A percentile compares a stretch with the other conserved stretches of the same genome.
Conservation (phyloP, 2,797 vertebrate genomes). For the Sebastes hopkinsi region DNA sequence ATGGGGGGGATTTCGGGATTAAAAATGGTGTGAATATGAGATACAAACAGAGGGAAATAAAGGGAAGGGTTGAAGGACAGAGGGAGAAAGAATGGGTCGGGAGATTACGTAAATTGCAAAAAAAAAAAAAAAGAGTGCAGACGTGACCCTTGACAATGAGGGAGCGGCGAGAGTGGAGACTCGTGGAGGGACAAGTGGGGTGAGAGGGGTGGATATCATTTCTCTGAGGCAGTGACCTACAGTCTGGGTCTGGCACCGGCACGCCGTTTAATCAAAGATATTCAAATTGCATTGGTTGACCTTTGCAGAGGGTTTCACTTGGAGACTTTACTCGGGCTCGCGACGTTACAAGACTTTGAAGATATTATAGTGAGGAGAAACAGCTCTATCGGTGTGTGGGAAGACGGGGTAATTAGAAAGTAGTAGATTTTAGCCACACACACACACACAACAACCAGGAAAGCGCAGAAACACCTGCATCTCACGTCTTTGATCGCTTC, state of each 20-base stretch:
- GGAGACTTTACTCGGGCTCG: constrained; percentile 36
- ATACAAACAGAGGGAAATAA: neutral
- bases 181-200: constrained; percentile 39
- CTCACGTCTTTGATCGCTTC: neutral
- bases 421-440: neutral
- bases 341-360: constrained; percentile 61
- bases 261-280: constrained; percentile 73
- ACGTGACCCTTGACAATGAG: constrained; percentile 41
- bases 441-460: neutral
- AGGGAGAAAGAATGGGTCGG: neutral
- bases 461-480: neutral
- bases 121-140: neutral
- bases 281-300: constrained; percentile 74
- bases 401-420: constrained; percentile 28
- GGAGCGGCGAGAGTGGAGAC: constrained; percentile 22
- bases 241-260: constrained; percentile 49
- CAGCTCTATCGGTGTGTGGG: neutral
- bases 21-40: neutral
- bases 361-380: constrained; percentile 30
- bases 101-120: constrained; percentile 39
- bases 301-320: constrained; percentile 65
- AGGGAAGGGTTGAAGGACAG: neutral
- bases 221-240: constrained; percentile 72
- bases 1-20: neutral
- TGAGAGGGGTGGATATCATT: constrained; percentile 56